Base-by-base conservation (phyloP, 2,888 invertebrate species). In the Drosophila nigritarsus region DNA sequence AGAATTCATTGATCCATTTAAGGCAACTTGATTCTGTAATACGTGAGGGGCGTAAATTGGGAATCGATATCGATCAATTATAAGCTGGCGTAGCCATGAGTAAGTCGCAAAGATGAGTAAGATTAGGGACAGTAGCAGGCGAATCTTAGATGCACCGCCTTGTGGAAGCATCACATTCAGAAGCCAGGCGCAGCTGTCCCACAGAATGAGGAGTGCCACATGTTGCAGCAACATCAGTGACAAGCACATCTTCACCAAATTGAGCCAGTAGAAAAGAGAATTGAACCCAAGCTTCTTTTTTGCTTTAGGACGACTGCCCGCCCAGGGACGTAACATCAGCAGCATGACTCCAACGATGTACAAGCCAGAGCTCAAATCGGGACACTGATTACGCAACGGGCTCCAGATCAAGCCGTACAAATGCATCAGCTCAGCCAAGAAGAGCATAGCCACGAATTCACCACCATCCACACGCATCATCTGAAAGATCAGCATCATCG, bases 351-450 rank as follows among this genome's bases (percentile, higher is more conserved):
- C 63, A 36, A 65, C 55, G 49, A 80, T 70, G 24, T 61, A 77
- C 8, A 76, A 11, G 18, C 61, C 79, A 6, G 76, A 78, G 45
- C 79, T 78, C 3, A 74, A 30, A 48, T 76, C 75, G 18, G 79
- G 79, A 13, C 20, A 18, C 54, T 76, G 76, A 2, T 64, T 58
- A 24, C 11, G 24, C 32, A 76, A 45, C 3, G 76, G 79, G 1
- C 6, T 11, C 75, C 75, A 74, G 18, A 78, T 34, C 3, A 58
- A 2, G 30, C 61, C 68, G 2, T 50, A 42, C n/a, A 36, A 76
- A 32, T 76, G 76, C 24, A 76, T 9, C 0, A 36, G 2, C n/a
- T 20, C 32, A 0, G 64, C 75, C 45, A 74, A 3, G 4, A 42
- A 24, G 1, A 76, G 20, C 1, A 68, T 64, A 11, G 24, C 40